phyloP scores from a whole-genome alignment of 2,113 vertebrate genomes.

The Notothenia coriiceps region DNA sequence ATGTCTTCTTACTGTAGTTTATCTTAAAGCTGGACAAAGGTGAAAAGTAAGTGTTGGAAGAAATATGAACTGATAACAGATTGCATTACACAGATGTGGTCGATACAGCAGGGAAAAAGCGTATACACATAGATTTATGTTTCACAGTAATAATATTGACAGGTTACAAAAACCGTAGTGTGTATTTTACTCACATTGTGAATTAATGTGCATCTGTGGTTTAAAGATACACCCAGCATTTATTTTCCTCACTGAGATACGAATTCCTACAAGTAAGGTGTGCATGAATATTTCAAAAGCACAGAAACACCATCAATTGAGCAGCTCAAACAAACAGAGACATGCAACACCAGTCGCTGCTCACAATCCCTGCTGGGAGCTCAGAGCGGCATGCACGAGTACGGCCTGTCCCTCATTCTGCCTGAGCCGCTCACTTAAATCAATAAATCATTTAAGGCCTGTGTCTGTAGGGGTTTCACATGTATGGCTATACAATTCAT shows the following conservation, averaged over 20 bases:
- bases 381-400: slow-evolving; percentile 48
- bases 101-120: background rate
- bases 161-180: background rate
- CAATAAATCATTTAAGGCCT: slow-evolving; percentile 66
- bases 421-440: slow-evolving; percentile 56
- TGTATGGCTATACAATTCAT: slow-evolving; percentile 42
- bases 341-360: slow-evolving; percentile 34
- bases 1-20: too few species aligned
- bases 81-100: too few species aligned
- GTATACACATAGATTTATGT: background rate
- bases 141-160: background rate
- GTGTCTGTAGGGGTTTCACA: slow-evolving; percentile 27
- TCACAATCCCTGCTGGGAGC: slow-evolving; percentile 28
- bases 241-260: background rate
- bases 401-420: slow-evolving; percentile 48
- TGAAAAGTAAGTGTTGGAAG: too few species aligned
- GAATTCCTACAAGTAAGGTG: background rate
- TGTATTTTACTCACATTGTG: background rate
- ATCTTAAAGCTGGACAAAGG: too few species aligned
- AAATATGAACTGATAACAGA: too few species aligned
- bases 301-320: slow-evolving; percentile 20
- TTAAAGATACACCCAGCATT: background rate
- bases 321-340: slow-evolving; percentile 19
- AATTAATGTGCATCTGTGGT: background rate
- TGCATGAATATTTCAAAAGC: slow-evolving; percentile 29